phyloP scores from a whole-genome alignment of 2,113 vertebrate genomes.

The Cisticola juncidis region DNA sequence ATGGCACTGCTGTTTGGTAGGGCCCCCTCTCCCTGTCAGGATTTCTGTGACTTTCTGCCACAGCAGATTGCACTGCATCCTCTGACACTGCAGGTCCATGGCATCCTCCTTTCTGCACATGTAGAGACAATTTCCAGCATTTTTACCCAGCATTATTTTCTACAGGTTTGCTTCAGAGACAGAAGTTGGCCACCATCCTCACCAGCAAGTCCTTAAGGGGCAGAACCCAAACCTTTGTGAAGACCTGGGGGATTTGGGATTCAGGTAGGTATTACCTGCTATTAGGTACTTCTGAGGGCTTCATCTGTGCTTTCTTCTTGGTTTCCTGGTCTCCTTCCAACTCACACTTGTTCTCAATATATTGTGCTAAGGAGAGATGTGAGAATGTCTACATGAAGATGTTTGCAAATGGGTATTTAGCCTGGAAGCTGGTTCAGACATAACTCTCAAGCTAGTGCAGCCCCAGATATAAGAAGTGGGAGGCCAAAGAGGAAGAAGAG shows the following conservation, averaged over 20 bases:
- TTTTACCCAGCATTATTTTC: background rate
- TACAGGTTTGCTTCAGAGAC: background rate
- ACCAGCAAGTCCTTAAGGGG: background rate
- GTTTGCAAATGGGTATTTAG: background rate
- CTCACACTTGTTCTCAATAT: background rate
- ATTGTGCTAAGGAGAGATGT: background rate
- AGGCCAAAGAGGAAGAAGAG: background rate
- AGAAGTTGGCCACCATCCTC: background rate
- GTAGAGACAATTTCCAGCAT: background rate
- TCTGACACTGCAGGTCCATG: background rate
- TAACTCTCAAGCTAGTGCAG: background rate
- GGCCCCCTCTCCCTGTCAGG: background rate
- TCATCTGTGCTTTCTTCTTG: background rate
- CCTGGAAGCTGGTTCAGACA: background rate
- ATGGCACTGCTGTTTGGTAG: background rate
- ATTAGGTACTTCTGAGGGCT: background rate
- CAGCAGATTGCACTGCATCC: background rate
- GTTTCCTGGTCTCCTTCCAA: background rate
- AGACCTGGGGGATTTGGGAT: background rate
- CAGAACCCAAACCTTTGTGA: background rate
- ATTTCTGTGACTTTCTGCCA: background rate
- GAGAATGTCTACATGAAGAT: background rate
- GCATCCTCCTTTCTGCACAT: background rate
- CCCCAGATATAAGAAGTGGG: background rate
- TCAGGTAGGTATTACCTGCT: background rate